Evolutionary conservation across 2,888 invertebrate genomes (phyloP).

Genomic region (Lutraria lutraria): DNA sequence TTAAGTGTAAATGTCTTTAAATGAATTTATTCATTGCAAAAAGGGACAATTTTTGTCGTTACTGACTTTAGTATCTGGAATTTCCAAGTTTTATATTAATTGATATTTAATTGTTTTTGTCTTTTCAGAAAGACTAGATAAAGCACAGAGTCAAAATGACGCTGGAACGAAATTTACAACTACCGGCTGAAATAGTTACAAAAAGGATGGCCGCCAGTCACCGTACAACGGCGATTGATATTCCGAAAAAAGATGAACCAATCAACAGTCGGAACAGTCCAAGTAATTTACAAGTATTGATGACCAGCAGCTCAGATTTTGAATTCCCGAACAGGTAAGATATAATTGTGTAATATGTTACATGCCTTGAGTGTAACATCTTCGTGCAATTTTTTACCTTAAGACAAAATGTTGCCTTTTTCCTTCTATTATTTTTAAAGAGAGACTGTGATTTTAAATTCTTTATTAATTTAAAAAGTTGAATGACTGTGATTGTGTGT

Average conservation of each 20-base stretch:
- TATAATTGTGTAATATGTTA: background rate
- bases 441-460: too few relatives aligned
- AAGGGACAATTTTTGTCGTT: too few relatives aligned
- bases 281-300: constrained; percentile 85
- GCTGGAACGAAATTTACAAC: constrained; percentile 81
- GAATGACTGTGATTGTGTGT: too few relatives aligned
- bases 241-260: constrained; percentile 84
- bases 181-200: constrained; percentile 70
- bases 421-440: too few relatives aligned
- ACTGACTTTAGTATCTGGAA: too few relatives aligned
- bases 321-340: constrained; percentile 86
- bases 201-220: constrained; percentile 69
- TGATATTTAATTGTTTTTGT: background rate
- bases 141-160: constrained; percentile 75
- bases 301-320: constrained; percentile 85
- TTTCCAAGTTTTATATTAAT: background rate
- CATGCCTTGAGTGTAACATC: too few relatives aligned
- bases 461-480: too few relatives aligned
- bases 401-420: too few relatives aligned
- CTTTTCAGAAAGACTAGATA: constrained; percentile 52
- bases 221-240: constrained; percentile 64
- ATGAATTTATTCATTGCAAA: too few relatives aligned
- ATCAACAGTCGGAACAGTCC: constrained; percentile 86
- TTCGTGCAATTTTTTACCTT: too few relatives aligned
- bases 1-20: too few relatives aligned